Conservation (phyloP, 92 coral and sea anemone genomes). For the Ricordea florida region DNA sequence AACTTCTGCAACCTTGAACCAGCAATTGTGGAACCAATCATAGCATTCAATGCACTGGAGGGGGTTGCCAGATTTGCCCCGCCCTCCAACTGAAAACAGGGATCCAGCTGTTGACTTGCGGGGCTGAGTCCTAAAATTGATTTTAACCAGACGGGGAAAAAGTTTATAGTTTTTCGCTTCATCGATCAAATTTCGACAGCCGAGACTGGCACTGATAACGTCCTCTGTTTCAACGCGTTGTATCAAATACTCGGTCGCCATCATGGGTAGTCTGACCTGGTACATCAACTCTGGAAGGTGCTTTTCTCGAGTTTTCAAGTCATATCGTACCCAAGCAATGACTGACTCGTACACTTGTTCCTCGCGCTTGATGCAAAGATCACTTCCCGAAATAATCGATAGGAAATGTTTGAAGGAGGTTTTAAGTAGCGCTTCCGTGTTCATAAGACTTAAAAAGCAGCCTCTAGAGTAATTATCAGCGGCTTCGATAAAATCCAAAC, state of each 20-base stretch:
- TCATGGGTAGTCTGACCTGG: conserved; percentile 81
- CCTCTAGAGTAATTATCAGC: conserved; percentile 82
- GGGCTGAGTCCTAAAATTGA: conserved; percentile 81
- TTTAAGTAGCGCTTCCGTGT: conserved; percentile 80
- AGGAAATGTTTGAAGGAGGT: conserved; percentile 73
- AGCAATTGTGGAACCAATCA: conserved; percentile 88
- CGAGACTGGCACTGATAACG: conserved; percentile 57
- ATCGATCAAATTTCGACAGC: conserved; percentile 86
- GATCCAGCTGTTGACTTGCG: conserved; percentile 84
- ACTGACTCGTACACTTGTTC: conserved; percentile 93
- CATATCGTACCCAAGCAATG: conserved; percentile 77
- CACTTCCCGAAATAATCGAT: conserved; percentile 76
- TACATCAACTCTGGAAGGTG: conserved; percentile 68
- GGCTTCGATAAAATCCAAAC: conserved; percentile 73
- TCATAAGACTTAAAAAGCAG: conserved; percentile 73
- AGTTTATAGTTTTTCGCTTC: conserved; percentile 96
- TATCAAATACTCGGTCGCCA: conserved; percentile 70
- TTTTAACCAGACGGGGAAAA: conserved; percentile 56
- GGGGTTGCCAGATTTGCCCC: conserved; percentile 98
- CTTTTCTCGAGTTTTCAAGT: conserved; percentile 60
- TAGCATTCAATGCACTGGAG: conserved; percentile 91
- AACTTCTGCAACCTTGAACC: conserved; percentile 85
- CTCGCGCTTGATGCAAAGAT: conserved; percentile 76
- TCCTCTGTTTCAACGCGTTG: conserved; percentile 71
- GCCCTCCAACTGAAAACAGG: conserved; percentile 94